phyloP scores from a whole-genome alignment of 2,797 vertebrate genomes.

The Coluber constrictor region DNA sequence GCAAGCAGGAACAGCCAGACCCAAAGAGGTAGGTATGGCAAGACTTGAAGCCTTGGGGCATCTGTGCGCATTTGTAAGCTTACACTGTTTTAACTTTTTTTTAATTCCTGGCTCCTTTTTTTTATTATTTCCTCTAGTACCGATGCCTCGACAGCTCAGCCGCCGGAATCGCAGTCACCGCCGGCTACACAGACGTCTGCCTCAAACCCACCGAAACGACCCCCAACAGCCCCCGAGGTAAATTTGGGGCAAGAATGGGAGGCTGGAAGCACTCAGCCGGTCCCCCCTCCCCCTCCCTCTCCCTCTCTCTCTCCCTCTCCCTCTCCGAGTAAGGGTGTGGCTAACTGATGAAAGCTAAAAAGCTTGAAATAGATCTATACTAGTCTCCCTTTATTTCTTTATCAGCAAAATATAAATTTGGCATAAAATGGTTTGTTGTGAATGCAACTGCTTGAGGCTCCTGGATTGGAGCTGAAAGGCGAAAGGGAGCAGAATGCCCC shows the following conservation, averaged over 20 bases:
- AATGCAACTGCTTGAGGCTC: too few relatives aligned
- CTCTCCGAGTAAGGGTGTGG: too few relatives aligned
- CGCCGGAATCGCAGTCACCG: constrained; percentile 92
- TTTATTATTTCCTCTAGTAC: constrained; percentile 72
- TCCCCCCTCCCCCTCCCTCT: too few relatives aligned
- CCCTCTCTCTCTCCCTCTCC: too few relatives aligned
- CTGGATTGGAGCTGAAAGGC: too few relatives aligned
- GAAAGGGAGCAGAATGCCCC: too few relatives aligned
- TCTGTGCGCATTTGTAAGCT: not conserved
- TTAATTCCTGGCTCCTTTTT: not conserved
- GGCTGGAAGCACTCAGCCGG: not conserved
- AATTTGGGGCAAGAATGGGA: not conserved
- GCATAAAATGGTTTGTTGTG: too few relatives aligned
- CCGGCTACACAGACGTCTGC: constrained; percentile 90
- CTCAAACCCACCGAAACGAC: constrained; percentile 86
- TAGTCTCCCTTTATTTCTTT: too few relatives aligned
- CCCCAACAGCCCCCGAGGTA: constrained; percentile 85
- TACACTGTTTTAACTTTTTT: too few relatives aligned
- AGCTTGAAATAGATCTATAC: too few relatives aligned
- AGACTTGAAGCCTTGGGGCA: accelerated
- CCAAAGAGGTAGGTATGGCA: constrained; percentile 83
- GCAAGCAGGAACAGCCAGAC: constrained; percentile 94
- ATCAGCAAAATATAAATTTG: too few relatives aligned
- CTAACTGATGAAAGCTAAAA: too few relatives aligned
- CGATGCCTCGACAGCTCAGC: constrained; percentile 91